Evolutionary conservation across 2,888 invertebrate genomes (phyloP).

Genomic region (Lathronympha strigana): DNA sequence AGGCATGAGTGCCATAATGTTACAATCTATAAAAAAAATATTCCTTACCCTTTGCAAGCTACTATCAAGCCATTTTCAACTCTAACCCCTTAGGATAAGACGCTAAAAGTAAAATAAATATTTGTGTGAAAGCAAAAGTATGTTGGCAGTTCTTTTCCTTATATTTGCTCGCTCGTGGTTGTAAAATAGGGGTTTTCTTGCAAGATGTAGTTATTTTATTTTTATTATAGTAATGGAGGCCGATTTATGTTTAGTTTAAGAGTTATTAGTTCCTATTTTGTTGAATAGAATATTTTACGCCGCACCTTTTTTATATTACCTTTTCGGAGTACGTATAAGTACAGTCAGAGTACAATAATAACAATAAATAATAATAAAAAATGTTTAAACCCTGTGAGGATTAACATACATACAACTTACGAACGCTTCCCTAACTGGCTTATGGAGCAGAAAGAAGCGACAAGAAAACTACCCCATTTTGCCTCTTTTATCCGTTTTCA

Average conservation of each 20-base stretch:
- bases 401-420: too few species aligned
- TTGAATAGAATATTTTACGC: background rate
- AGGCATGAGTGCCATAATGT: slow-evolving; percentile 40
- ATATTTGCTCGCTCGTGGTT: slow-evolving; percentile 41
- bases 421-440: too few species aligned
- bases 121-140: slow-evolving; percentile 26
- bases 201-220: slow-evolving; percentile 38
- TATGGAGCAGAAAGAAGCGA: too few species aligned
- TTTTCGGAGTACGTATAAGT: too few species aligned
- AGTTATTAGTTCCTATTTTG: slow-evolving; percentile 11
- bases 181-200: slow-evolving; percentile 39
- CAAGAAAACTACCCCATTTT: too few species aligned
- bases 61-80: background rate
- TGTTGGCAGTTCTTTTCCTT: slow-evolving; percentile 35
- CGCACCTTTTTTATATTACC: background rate
- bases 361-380: too few species aligned
- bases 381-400: too few species aligned
- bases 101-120: background rate
- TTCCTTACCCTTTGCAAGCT: slow-evolving; percentile 8
- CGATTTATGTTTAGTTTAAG: slow-evolving; percentile 26
- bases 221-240: slow-evolving; percentile 35
- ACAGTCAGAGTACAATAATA: too few species aligned
- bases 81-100: slow-evolving; percentile 6
- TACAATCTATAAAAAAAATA: slow-evolving; percentile 39
- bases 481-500: too few species aligned